Percentiles rank a stretch among this genome's conserved stretches.
phyloP scores from a whole-genome alignment of 2,888 invertebrate species.

The Autographa pulchrina region DNA sequence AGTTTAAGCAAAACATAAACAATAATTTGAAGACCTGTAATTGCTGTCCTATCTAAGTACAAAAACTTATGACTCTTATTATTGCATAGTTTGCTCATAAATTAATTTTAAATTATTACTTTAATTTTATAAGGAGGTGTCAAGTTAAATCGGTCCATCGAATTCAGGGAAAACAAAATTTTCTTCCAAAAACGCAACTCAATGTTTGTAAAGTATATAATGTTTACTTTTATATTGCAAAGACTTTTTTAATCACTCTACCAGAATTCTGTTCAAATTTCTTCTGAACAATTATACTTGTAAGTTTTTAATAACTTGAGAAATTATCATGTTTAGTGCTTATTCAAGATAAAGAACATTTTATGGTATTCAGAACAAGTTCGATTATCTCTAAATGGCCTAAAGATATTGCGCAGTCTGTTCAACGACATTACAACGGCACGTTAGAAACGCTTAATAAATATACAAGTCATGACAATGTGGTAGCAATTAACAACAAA shows the following conservation, averaged over 20 bases:
- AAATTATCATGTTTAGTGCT: background rate
- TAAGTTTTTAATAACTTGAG: background rate
- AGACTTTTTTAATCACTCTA: no score
- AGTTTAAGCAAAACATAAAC: slow-evolving; percentile 4
- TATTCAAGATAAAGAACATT: slow-evolving; percentile 38
- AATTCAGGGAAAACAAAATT: no score
- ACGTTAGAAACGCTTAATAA: slow-evolving; percentile 68
- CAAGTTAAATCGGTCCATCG: no score
- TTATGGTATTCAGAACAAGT: slow-evolving; percentile 57
- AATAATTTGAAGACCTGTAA: background rate
- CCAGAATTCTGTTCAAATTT: background rate
- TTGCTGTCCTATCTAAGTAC: background rate
- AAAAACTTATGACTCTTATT: slow-evolving; percentile 4
- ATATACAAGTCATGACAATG: slow-evolving; percentile 62
- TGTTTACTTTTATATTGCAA: no score
- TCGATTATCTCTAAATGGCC: slow-evolving; percentile 63
- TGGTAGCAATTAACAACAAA: slow-evolving; percentile 65
- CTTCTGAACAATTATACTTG: background rate
- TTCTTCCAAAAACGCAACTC: no score
- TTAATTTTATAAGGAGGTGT: no score
- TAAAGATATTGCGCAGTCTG: slow-evolving; percentile 61
- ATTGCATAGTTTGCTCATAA: background rate
- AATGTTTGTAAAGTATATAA: no score
- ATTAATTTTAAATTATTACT: background rate
- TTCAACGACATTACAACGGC: slow-evolving; percentile 60